A percentile compares a stretch with the other conserved stretches of the same genome.
These are phyloP conservation scores for Loripinus fragilis DNA, from an alignment of 2,888 invertebrate species.

Conservation along the genomic window DNA sequence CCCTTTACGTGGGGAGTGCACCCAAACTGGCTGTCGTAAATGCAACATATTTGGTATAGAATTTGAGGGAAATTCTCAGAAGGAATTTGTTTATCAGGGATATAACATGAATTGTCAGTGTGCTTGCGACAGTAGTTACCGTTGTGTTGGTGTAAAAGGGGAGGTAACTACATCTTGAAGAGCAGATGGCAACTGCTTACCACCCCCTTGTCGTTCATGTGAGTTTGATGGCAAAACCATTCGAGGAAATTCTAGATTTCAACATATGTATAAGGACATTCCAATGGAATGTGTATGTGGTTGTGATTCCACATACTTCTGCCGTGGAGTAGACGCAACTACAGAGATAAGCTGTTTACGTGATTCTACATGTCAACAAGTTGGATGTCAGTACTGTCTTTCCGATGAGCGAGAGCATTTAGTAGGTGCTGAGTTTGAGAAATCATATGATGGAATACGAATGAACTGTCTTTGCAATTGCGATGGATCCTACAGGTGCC, in stretches of 20 bases:
- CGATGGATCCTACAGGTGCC: conserved; percentile 76
- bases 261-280: conserved; percentile 30
- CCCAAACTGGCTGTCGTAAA: too few species aligned
- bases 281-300: conserved; percentile 53
- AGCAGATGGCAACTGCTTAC: conserved; percentile 46
- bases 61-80: too few species aligned
- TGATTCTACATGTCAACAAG: conserved; percentile 29
- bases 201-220: conserved; percentile 40
- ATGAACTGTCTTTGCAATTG: conserved; percentile 65
- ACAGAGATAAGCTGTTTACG: conserved; percentile 41
- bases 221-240: conserved; percentile 46
- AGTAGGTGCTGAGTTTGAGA: conserved; percentile 67
- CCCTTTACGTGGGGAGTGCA: conserved; percentile 39
- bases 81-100: too few species aligned
- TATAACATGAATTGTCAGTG: conserved; percentile 53
- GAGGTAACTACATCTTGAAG: conserved; percentile 38
- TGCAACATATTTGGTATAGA: too few species aligned
- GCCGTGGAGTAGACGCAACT: conserved; percentile 38
- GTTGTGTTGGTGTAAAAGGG: conserved; percentile 43
- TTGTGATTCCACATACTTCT: conserved; percentile 56
- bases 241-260: conserved; percentile 39
- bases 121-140: conserved; percentile 49
- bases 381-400: conserved; percentile 67
- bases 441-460: conserved; percentile 44
- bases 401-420: conserved; percentile 61